Conservation (phyloP, 2,113 vertebrate species). For the Tetrao urogallus region DNA sequence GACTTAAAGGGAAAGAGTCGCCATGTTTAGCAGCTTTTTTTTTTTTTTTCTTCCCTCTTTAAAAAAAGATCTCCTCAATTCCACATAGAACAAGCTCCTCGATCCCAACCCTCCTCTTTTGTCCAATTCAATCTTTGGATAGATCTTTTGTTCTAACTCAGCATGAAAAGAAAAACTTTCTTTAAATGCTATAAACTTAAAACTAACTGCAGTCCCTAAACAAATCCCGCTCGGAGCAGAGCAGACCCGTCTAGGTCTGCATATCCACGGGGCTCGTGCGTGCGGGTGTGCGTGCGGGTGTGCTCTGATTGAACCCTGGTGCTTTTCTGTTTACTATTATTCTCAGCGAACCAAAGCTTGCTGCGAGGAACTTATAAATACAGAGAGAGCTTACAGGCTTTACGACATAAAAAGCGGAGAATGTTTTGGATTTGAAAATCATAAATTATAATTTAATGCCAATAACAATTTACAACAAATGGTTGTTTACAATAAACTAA, state of each 20-base stretch:
- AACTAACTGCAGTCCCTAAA: constrained; percentile 83
- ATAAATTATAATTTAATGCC: constrained; percentile 99
- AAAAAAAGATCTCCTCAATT: constrained; percentile 76
- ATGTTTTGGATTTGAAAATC: constrained; percentile 95
- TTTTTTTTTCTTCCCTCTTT: background rate
- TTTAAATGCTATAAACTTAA: constrained; percentile 84
- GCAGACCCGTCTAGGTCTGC: constrained; percentile 56
- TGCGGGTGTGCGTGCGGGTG: background rate
- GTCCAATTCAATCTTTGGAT: constrained; percentile 78
- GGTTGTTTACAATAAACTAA: constrained; percentile 99
- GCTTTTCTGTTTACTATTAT: constrained; percentile 72
- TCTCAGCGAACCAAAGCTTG: constrained; percentile 71
- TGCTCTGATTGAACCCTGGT: constrained; percentile 74
- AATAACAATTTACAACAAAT: constrained; percentile 99
- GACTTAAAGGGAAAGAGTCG: constrained; percentile 80
- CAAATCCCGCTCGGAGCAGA: constrained; percentile 79
- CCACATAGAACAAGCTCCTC: constrained; percentile 77
- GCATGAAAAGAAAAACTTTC: constrained; percentile 85
- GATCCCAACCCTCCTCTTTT: constrained; percentile 81
- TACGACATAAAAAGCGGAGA: constrained; percentile 85
- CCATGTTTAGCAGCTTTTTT: constrained; percentile 78
- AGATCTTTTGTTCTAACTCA: constrained; percentile 88
- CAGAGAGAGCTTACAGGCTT: constrained; percentile 65
- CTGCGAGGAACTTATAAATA: constrained; percentile 72
- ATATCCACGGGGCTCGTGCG: constrained; percentile 50